phyloP scores from a whole-genome alignment of 2,113 vertebrate species.

The Eudorcas thomsonii region DNA sequence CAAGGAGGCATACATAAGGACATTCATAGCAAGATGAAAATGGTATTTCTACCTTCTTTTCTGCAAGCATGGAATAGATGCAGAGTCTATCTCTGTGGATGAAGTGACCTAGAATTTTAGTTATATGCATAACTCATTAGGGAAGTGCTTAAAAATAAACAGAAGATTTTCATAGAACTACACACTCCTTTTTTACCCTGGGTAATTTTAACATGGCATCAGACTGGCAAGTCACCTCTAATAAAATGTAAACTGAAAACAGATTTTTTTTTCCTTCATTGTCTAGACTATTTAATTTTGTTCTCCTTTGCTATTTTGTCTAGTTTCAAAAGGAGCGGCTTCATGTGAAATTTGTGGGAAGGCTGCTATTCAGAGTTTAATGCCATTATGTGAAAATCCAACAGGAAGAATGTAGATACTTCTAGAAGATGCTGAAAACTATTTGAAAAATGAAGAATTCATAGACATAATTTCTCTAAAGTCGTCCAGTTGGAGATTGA shows the following conservation, averaged over 20 bases:
- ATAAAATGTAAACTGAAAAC: slow-evolving; percentile 61
- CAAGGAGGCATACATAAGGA: neutral
- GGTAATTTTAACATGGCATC: slow-evolving; percentile 59
- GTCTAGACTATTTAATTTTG: slow-evolving; percentile 59
- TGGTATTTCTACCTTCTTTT: neutral
- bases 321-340: slow-evolving; percentile 42
- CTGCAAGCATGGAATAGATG: neutral
- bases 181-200: neutral
- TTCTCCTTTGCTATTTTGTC: slow-evolving; percentile 36
- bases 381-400: slow-evolving; percentile 35
- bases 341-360: slow-evolving; percentile 50
- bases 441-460: slow-evolving; percentile 9
- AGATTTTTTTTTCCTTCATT: slow-evolving; percentile 34
- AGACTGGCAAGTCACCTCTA: slow-evolving; percentile 39
- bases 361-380: slow-evolving; percentile 32
- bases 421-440: slow-evolving; percentile 23
- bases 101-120: neutral
- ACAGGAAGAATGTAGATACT: neutral
- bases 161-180: neutral
- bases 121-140: neutral
- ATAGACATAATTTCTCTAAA: slow-evolving; percentile 2
- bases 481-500: neutral
- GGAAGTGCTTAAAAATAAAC: neutral
- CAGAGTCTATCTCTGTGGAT: neutral
- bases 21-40: neutral